These are phyloP conservation scores for Discoglossus pictus DNA, from an alignment of 2,797 vertebrate genomes.

Conservation along the genomic window DNA sequence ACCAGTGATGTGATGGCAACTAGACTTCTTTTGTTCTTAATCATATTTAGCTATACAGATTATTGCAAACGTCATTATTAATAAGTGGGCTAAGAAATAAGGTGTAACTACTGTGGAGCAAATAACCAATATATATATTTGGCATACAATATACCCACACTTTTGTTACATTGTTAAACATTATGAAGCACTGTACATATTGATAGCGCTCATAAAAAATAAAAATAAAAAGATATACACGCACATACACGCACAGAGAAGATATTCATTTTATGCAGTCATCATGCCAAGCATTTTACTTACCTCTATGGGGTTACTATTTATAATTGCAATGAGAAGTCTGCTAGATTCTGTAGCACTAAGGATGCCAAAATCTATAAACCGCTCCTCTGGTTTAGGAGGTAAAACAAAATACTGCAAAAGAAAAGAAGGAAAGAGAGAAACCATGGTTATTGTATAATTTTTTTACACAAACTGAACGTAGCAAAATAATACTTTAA, in stretches of 20 bases:
- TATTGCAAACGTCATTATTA: neutral
- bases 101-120: too few relatives aligned
- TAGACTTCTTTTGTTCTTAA: too few relatives aligned
- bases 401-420: constrained; percentile 87
- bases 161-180: too few relatives aligned
- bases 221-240: constrained; percentile 8
- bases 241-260: neutral
- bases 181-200: too few relatives aligned
- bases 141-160: too few relatives aligned
- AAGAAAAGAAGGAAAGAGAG: constrained; percentile 29
- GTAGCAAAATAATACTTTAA: too few relatives aligned
- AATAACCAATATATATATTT: too few relatives aligned
- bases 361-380: constrained; percentile 92
- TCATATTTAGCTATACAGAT: too few relatives aligned
- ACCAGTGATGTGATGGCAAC: too few relatives aligned
- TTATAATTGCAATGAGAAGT: constrained; percentile 89
- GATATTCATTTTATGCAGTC: constrained; percentile 13
- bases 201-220: neutral
- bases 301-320: constrained; percentile 98
- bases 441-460: too few relatives aligned
- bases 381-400: constrained; percentile 83
- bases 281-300: too few relatives aligned
- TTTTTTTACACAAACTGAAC: too few relatives aligned
- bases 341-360: constrained; percentile 89
- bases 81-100: neutral